A percentile compares a stretch with the other conserved stretches of the same genome.
Conservation (phyloP, 2,113 vertebrate genomes). For the Larimichthys polyactis region DNA sequence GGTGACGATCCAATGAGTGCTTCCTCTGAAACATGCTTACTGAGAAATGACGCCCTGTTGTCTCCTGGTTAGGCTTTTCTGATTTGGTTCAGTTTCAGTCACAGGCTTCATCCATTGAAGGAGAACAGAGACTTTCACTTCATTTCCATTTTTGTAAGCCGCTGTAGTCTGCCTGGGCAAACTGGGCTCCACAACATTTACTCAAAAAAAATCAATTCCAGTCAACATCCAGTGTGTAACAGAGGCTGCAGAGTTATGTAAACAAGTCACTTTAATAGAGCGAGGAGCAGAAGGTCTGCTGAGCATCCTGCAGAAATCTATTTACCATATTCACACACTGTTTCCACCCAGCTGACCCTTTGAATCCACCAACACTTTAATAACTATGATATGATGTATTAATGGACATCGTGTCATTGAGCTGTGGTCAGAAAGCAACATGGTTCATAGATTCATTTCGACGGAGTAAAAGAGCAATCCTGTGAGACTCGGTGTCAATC, state of each 20-base stretch:
- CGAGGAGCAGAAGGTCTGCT: not conserved
- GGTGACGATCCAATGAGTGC: not conserved
- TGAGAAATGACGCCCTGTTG: not conserved
- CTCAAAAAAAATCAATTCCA: conserved; percentile 15
- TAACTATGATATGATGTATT: not conserved
- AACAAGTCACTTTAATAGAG: conserved; percentile 8
- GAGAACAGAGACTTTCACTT: not conserved
- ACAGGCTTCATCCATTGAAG: not conserved
- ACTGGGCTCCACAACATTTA: conserved; percentile 18
- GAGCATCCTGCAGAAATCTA: not conserved
- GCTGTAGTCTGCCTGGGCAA: not conserved
- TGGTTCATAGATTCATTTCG: not conserved
- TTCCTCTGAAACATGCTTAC: not conserved
- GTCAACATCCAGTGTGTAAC: not conserved
- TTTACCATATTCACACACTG: not conserved
- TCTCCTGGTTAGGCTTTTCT: not conserved
- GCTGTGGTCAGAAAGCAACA: not conserved
- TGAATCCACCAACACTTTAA: not conserved
- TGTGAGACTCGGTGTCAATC: not conserved
- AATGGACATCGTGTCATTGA: not conserved
- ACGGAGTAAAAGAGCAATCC: not conserved
- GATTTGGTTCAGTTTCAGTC: not conserved
- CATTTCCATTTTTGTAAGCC: not conserved
- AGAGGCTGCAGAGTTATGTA: not conserved
- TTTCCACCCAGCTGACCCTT: not conserved